These are phyloP conservation scores for Pandion haliaetus DNA, from an alignment of 2,113 vertebrate species.

Conservation along the genomic window DNA sequence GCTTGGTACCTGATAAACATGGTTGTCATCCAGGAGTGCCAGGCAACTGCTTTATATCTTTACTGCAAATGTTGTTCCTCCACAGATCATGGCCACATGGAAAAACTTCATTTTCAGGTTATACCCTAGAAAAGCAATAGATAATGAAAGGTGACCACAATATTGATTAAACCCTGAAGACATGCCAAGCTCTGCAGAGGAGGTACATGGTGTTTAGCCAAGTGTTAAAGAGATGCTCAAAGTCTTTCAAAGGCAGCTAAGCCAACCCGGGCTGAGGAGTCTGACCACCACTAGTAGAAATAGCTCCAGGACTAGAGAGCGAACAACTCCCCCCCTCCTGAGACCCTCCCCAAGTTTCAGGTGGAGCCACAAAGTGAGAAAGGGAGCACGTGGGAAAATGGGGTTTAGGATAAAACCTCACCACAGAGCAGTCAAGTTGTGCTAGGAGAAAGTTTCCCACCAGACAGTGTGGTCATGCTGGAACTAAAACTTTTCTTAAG, in stretches of 20 bases:
- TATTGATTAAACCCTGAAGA: background rate
- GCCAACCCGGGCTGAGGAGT: background rate
- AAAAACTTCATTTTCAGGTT: background rate
- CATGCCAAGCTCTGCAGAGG: background rate
- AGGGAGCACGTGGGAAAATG: background rate
- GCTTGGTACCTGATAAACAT: background rate
- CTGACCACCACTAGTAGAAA: background rate
- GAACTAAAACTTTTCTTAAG: background rate
- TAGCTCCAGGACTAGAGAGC: background rate
- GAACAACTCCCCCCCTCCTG: background rate
- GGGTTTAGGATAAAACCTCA: background rate
- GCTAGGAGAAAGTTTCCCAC: background rate
- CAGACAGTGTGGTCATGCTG: background rate
- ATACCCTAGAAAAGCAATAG: background rate
- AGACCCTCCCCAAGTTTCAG: background rate
- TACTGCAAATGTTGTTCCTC: background rate
- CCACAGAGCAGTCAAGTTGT: background rate
- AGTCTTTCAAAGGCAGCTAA: background rate
- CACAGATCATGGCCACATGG: background rate
- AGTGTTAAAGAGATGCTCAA: background rate
- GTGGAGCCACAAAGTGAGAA: background rate
- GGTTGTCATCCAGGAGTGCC: background rate
- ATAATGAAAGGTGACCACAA: background rate
- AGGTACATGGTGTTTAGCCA: background rate
- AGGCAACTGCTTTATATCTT: background rate